phyloP scores from a whole-genome alignment of 1,140 invertebrate species.

The Gonioctena quinquepunctata region DNA sequence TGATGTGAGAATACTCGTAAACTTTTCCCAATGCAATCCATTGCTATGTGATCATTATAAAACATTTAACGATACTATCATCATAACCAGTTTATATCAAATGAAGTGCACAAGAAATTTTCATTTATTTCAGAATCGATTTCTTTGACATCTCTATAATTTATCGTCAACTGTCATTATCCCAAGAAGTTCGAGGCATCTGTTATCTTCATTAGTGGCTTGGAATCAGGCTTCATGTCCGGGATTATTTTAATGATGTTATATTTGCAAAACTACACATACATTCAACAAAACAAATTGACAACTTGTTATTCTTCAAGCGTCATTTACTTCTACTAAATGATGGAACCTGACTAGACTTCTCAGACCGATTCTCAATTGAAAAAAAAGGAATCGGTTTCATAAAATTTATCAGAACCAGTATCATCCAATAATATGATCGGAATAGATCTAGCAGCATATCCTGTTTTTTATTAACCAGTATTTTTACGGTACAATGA shows the following conservation, averaged over 20 bases:
- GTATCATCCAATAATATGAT: too few species aligned
- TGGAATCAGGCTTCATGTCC: constrained; percentile 32
- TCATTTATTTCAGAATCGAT: not conserved
- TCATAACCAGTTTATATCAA: not conserved
- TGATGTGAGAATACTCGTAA: too few species aligned
- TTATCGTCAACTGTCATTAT: not conserved
- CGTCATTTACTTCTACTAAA: not conserved
- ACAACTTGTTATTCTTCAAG: constrained; percentile 36
- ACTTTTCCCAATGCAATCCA: not conserved
- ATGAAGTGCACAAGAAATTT: not conserved
- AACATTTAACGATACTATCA: not conserved
- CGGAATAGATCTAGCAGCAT: too few species aligned
- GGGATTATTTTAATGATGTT: constrained; percentile 37
- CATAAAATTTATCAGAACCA: too few species aligned
- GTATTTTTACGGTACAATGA: too few species aligned
- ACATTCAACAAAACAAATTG: constrained; percentile 39
- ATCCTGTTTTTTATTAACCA: too few species aligned
- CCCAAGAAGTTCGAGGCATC: constrained; percentile 11
- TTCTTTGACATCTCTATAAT: not conserved
- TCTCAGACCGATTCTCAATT: too few species aligned
- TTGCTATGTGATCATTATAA: not conserved
- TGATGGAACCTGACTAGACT: not conserved
- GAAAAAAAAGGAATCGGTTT: too few species aligned
- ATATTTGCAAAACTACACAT: constrained; percentile 32
- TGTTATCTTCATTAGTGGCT: constrained; percentile 39